Base-by-base conservation (phyloP, 2,888 invertebrate species). In the Incurvaria masculella region DNA sequence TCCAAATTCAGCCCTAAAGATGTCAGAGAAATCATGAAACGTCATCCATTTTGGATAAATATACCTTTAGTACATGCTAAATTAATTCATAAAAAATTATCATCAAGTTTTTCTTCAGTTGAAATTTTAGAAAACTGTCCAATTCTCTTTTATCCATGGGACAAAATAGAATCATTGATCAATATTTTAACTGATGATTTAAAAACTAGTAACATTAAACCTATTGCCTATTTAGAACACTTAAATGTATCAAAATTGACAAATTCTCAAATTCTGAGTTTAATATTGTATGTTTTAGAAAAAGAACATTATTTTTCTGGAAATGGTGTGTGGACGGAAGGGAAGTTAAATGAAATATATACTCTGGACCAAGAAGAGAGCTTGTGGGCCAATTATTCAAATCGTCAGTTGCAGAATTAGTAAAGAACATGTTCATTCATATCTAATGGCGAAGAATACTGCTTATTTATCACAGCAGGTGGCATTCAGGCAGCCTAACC, bases 31-130 rank as follows among this genome's bases (percentile, higher is more conserved):
- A 51, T 53, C 16, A 52, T 78, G 45, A 74, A 63, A 55, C 64
- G 67, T 52, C 75, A 78, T 55, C 75, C 76, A 43, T 76, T 66
- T 59, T 78, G 76, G 76, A 69, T 74, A 10, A 73, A 76, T 54
- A 66, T 69, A 53, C 73, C 78, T 20, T 56, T 76, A 44, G 57
- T 74, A 18, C 75, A 76, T 61, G 63, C 73, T 0, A 68, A 66
- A 55, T 64, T 59, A 67, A 69, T 70, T 1, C 65, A 63, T 60
- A 57, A 71, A 39, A 59, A 72, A 55, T 57, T 79, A 51, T 62
- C 61, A 20, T 53, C 42, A 42, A 53, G 66, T 14, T 79, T 67
- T 57, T 58, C 64, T 33, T 47, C 61, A 38, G 53, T 63, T 50
- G 78, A 79, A 50, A 72, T 79, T 45, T 78, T 60, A 64, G 61